Evolutionary conservation across 2,113 vertebrate species (phyloP).

Genomic region (Narcine bancroftii): DNA sequence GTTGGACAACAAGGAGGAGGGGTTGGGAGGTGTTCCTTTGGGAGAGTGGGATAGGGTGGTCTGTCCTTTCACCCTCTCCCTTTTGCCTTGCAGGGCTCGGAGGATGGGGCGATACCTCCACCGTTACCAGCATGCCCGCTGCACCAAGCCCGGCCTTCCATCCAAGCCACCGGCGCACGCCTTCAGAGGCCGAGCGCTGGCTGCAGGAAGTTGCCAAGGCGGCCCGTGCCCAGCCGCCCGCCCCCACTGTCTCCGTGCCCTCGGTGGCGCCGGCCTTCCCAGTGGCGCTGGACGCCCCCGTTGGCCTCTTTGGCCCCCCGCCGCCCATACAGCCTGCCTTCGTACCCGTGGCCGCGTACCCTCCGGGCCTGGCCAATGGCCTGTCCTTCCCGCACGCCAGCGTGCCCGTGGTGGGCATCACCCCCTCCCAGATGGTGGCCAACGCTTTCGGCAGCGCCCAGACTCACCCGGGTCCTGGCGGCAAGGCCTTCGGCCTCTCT

Average conservation of each 20-base stretch:
- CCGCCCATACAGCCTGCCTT: conserved; percentile 68
- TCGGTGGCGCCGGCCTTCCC: conserved; percentile 65
- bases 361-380: conserved; percentile 61
- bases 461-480: conserved; percentile 46
- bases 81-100: conserved; percentile 47
- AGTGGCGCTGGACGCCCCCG: conserved; percentile 58
- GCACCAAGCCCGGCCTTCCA: conserved; percentile 54
- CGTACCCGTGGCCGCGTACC: conserved; percentile 65
- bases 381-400: conserved; percentile 67
- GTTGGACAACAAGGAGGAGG: too few species aligned
- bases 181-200: conserved; percentile 84
- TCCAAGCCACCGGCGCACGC: conserved; percentile 72
- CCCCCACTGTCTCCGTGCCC: conserved; percentile 51
- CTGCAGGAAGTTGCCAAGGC: conserved; percentile 78
- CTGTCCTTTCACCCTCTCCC: conserved; percentile 43
- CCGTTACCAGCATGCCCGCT: conserved; percentile 36
- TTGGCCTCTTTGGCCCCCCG: conserved; percentile 60
- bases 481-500: conserved; percentile 46
- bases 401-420: conserved; percentile 81
- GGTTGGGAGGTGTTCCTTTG: too few species aligned
- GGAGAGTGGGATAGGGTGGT: too few species aligned
- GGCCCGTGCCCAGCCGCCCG: conserved; percentile 62
- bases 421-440: conserved; percentile 87
- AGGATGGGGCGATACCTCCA: conserved; percentile 43
- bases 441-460: conserved; percentile 76